These are phyloP conservation scores for Hydrophis major DNA, from an alignment of 2,797 vertebrate species.

Conservation along the genomic window DNA sequence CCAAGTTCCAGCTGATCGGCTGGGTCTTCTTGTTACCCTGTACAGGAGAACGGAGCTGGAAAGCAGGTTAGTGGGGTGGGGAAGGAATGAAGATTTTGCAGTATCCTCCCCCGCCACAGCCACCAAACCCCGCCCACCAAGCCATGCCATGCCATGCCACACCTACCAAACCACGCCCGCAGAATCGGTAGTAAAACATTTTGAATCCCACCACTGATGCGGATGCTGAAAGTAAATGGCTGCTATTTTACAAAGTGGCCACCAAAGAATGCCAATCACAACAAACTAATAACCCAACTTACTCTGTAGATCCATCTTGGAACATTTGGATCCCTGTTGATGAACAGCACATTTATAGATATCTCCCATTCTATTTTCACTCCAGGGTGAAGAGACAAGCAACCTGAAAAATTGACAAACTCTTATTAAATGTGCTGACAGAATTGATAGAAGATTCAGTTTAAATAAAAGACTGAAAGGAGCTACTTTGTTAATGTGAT, in stretches of 20 bases:
- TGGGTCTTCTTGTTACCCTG: no score
- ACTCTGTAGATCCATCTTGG: constrained; percentile 85
- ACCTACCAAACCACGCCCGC: no score
- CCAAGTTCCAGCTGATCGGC: no score
- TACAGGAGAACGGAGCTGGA: no score
- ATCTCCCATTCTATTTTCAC: constrained; percentile 85
- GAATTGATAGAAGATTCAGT: not conserved
- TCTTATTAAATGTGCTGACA: not conserved
- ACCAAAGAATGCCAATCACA: not conserved
- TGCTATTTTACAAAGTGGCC: not conserved
- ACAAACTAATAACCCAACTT: constrained; percentile 31
- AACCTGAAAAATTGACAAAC: constrained; percentile 73
- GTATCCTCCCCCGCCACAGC: no score
- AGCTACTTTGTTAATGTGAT: not conserved
- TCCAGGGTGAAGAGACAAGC: constrained; percentile 88
- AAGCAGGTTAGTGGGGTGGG: no score
- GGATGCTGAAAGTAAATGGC: not conserved
- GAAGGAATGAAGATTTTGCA: no score
- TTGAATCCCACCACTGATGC: no score
- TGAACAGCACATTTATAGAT: constrained; percentile 83
- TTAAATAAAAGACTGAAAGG: not conserved
- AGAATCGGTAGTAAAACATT: no score
- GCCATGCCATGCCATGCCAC: no score
- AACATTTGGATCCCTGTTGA: constrained; percentile 68
- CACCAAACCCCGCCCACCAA: no score